Percentiles rank a stretch among this genome's conserved stretches.
Conservation (phyloP, 30 jellyfish, hydroid and myxozoan species). For the Hydra vulgaris region DNA sequence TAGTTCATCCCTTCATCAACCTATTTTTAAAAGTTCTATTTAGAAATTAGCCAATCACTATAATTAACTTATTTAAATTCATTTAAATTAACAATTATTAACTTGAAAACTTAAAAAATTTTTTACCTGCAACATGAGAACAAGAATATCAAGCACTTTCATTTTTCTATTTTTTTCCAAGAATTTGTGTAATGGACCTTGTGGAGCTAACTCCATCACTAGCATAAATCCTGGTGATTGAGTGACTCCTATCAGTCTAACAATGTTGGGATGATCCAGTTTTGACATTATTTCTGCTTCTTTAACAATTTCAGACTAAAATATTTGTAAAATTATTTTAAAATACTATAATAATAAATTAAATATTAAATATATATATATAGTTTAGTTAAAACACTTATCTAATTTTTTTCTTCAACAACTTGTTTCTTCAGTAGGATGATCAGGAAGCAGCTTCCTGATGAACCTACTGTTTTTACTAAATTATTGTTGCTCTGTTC, state of each 20-base stretch:
- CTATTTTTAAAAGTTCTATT: neutral
- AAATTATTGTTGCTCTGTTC: too few relatives aligned
- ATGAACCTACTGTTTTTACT: too few relatives aligned
- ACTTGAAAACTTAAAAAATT: too few relatives aligned
- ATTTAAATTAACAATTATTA: too few relatives aligned
- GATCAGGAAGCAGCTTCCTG: too few relatives aligned
- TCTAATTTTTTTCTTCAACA: too few relatives aligned
- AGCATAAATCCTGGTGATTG: constrained; percentile 68
- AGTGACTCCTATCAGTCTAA: constrained; percentile 71
- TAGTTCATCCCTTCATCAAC: constrained; percentile 82
- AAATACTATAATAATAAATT: too few relatives aligned
- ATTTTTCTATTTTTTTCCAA: constrained; percentile 52
- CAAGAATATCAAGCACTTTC: constrained; percentile 49
- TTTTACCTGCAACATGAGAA: constrained; percentile 63
- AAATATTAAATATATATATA: too few relatives aligned
- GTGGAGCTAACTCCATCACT: constrained; percentile 84
- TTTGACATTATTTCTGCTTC: constrained; percentile 89
- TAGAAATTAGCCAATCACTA: neutral
- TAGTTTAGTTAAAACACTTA: too few relatives aligned
- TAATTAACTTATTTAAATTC: neutral
- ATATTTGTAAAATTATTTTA: too few relatives aligned
- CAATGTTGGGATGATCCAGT: constrained; percentile 89
- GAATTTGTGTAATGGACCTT: constrained; percentile 71
- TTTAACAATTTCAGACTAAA: constrained; percentile 67
- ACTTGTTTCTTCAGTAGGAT: too few relatives aligned